These are phyloP conservation scores for Takifugu ocellatus DNA, from an alignment of 2,797 vertebrate species.

Conservation along the genomic window DNA sequence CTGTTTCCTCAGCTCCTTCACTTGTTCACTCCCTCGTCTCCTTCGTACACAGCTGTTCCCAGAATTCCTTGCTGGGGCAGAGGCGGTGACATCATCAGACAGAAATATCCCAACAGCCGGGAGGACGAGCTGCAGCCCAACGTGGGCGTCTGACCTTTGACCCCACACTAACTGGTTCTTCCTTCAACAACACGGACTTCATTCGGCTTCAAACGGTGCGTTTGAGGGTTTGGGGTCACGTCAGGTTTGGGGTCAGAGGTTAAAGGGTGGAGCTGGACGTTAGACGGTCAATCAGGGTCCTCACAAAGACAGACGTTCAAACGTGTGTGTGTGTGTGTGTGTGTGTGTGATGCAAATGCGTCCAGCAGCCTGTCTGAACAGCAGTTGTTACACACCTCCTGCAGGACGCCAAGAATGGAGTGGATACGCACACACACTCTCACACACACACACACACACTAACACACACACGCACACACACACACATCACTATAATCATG, in stretches of 20 bases:
- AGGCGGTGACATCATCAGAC: slow-evolving; percentile 33
- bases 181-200: too few species aligned
- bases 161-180: too few species aligned
- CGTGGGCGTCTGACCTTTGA: too few species aligned
- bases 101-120: slow-evolving; percentile 37
- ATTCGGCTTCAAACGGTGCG: too few species aligned
- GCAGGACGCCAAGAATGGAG: background rate
- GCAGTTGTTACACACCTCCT: slow-evolving; percentile 3
- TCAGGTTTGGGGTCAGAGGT: too few species aligned
- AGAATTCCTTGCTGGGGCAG: slow-evolving; percentile 24
- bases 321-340: background rate
- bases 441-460: slow-evolving; percentile 22
- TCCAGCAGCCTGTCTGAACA: background rate
- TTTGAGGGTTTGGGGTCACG: too few species aligned
- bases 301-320: background rate
- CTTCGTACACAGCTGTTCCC: slow-evolving; percentile 10
- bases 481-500: slow-evolving; percentile 56
- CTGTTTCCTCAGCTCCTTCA: too few species aligned
- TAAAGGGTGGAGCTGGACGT: too few species aligned
- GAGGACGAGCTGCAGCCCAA: slow-evolving; percentile 1
- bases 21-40: too few species aligned
- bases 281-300: too few species aligned
- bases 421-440: slow-evolving; percentile 15
- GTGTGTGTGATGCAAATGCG: background rate
- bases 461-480: slow-evolving; percentile 12